Evolutionary conservation across 30 jellyfish, hydroid and myxozoan genomes (phyloP).

Genomic region (Aurelia coerulea): DNA sequence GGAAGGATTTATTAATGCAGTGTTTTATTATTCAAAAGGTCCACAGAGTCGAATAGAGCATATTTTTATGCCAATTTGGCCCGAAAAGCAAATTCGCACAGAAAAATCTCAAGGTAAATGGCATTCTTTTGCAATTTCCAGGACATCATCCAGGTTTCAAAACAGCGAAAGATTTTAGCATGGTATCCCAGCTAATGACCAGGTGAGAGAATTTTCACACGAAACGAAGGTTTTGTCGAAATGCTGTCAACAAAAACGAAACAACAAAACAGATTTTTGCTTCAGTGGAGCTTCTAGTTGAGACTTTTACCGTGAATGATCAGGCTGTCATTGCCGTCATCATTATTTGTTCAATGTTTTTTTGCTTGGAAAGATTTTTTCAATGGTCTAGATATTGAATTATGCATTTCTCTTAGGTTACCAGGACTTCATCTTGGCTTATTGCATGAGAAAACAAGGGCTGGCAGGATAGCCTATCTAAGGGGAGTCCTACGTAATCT

Average conservation of each 20-base stretch:
- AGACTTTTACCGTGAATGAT: too few species aligned
- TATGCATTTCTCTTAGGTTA: conserved; percentile 15
- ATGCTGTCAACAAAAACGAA: not conserved
- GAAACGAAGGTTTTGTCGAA: too few species aligned
- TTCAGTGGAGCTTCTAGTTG: too few species aligned
- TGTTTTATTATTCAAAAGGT: too few species aligned
- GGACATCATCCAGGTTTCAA: not conserved
- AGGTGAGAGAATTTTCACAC: not conserved
- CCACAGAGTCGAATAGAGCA: too few species aligned
- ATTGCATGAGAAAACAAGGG: conserved; percentile 57
- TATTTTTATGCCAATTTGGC: not conserved
- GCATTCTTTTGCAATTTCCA: not conserved
- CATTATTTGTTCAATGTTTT: too few species aligned
- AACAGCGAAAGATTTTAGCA: not conserved
- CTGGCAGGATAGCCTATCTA: conserved; percentile 47
- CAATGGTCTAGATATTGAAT: too few species aligned
- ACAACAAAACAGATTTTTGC: not conserved
- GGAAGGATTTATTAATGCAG: too few species aligned
- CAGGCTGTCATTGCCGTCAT: too few species aligned
- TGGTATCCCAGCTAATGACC: not conserved
- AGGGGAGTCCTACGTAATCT: conserved; percentile 54
- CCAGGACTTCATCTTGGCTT: conserved; percentile 43
- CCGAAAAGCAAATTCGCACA: not conserved
- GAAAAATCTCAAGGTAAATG: too few species aligned
- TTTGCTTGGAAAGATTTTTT: too few species aligned